Base-by-base conservation (phyloP, 2,888 invertebrate species). In the Macrophya annulata region DNA sequence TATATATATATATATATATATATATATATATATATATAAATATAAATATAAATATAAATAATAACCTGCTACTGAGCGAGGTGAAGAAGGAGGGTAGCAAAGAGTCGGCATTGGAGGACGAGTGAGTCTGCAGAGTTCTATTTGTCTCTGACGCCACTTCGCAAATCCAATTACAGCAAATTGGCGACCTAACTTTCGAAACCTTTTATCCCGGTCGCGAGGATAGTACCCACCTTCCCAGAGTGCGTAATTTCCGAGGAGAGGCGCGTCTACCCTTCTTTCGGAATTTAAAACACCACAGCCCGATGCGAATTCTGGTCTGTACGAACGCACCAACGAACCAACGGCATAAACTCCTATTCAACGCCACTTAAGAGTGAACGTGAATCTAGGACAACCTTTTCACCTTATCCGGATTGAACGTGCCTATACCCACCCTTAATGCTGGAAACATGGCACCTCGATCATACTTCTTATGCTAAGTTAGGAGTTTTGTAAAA, bases 111-210 rank as follows among this genome's bases (percentile, higher is more conserved):
- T 48, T 1, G 48, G 4, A 10, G 72, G 45, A 21, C 45, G 21
- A 48, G 83, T 12, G 68, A 65, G 31, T 65, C 25, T 68, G 45
- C 51, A 51, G 45, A 81, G 81, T 81, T 81, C 48, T 83, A 83
- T 83, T 83, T 83, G 83, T 83, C 83, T 83, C 68, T 71, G 83
- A 83, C 68, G 43, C 83, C 71, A 71, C 83, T 83, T 83, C 83
- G 83, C 83, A 83, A 83, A 83, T 83, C 83, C 83, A 83, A 83
- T 83, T 83, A 83, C 83, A 83, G 45, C 83, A 83, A 83, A 83
- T 83, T 83, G 83, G 83, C 68, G 68, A 83, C 83, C 83, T 68
- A 83, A 83, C 83, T 83, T 83, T 83, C 83, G 68, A 83, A 83
- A 83, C 83, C 83, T 83, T 83, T 83, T 68, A 83, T 83, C 83